Percentiles rank a stretch among this genome's conserved stretches.
These are phyloP conservation scores for Laspeyria flexula DNA, from an alignment of 2,888 invertebrate species.

Conservation along the genomic window DNA sequence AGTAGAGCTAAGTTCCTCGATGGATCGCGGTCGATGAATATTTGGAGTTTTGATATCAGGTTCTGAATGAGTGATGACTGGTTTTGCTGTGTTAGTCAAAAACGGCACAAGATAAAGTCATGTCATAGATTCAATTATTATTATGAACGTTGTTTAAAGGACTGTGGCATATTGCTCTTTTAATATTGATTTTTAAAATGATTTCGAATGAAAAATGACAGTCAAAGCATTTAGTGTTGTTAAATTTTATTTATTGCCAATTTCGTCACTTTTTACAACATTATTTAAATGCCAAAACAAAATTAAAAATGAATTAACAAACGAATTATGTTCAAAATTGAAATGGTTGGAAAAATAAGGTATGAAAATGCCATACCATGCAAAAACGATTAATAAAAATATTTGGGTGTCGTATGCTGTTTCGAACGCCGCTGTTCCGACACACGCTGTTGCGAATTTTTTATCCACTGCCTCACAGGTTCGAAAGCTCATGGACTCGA, in stretches of 20 bases:
- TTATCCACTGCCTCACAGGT: too few relatives aligned
- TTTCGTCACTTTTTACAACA: neutral
- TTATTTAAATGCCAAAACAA: neutral
- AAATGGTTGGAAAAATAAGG: conserved; percentile 9
- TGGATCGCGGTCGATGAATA: conserved; percentile 58
- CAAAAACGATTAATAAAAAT: conserved; percentile 20
- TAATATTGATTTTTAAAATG: too few relatives aligned
- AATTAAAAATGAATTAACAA: neutral
- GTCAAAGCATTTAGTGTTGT: too few relatives aligned
- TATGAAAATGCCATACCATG: conserved; percentile 39
- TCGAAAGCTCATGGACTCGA: too few relatives aligned
- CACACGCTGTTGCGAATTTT: too few relatives aligned
- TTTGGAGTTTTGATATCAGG: conserved; percentile 58
- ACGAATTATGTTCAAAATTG: neutral
- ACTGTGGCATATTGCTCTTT: too few relatives aligned
- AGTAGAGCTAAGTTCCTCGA: conserved; percentile 91
- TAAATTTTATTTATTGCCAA: neutral
- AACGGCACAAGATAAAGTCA: conserved; percentile 53
- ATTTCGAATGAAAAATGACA: too few relatives aligned
- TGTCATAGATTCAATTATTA: conserved; percentile 7
- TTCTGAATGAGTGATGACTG: conserved; percentile 59
- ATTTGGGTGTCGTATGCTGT: too few relatives aligned
- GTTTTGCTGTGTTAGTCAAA: conserved; percentile 74
- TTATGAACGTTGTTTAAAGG: conserved; percentile 21
- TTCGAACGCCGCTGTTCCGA: too few relatives aligned